Evolutionary conservation across 1,140 invertebrate genomes (phyloP).

Genomic region (Ceratitis capitata): DNA sequence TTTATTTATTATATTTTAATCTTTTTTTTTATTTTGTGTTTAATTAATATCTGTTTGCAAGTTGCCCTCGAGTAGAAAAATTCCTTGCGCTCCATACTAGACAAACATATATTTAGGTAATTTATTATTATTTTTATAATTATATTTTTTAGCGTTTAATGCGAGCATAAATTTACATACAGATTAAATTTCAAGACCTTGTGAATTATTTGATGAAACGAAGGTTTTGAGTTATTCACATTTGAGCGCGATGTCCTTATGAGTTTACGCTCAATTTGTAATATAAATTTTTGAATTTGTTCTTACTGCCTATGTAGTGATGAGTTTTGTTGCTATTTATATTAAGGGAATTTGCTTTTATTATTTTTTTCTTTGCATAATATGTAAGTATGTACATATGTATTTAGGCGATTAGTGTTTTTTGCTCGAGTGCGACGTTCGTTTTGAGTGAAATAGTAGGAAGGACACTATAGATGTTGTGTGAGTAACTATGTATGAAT

Average conservation of each 20-base stretch:
- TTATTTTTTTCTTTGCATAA: background rate
- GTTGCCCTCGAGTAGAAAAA: constrained; percentile 26
- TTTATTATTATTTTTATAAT: too few species aligned
- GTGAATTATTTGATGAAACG: background rate
- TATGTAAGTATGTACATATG: background rate
- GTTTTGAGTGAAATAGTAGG: background rate
- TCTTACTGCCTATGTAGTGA: background rate
- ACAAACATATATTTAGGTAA: background rate
- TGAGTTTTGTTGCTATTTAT: background rate
- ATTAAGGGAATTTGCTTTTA: background rate
- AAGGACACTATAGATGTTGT: background rate
- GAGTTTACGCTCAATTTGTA: background rate
- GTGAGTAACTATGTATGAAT: background rate
- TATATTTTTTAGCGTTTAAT: too few species aligned
- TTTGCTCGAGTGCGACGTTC: too few species aligned
- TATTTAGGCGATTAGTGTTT: background rate
- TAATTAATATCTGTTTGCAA: constrained; percentile 2
- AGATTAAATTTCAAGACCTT: background rate
- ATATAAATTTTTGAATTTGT: background rate
- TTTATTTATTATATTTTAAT: background rate
- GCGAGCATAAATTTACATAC: constrained; percentile 35
- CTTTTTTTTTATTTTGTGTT: too few species aligned
- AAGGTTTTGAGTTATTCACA: background rate
- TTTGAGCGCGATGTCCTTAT: background rate
- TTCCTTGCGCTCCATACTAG: background rate